phyloP scores from a whole-genome alignment of 64 coral and sea anemone species.

The Montipora capricornis region DNA sequence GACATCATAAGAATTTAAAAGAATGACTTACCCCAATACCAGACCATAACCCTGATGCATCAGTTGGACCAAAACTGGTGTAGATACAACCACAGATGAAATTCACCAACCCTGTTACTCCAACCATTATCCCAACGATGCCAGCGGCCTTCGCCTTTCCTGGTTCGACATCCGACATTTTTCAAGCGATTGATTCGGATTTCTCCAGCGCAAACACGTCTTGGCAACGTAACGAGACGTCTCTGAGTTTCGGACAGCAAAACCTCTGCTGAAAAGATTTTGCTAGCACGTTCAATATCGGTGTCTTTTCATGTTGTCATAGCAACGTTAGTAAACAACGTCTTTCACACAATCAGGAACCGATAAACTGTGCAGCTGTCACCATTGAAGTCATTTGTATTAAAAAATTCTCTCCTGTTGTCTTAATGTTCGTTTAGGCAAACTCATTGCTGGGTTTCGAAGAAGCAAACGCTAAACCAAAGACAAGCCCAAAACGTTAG shows the following conservation, averaged over 20 bases:
- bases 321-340: neutral
- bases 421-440: too few species aligned
- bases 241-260: neutral
- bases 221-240: neutral
- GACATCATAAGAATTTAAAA: neutral
- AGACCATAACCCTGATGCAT: slow-evolving; percentile 22
- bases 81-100: neutral
- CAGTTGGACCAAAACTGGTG: neutral
- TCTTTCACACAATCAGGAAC: neutral
- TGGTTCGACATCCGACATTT: neutral
- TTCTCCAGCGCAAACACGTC: neutral
- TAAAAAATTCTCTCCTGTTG: too few species aligned
- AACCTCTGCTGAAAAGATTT: too few species aligned
- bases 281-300: too few species aligned
- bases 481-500: too few species aligned
- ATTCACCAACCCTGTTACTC: neutral
- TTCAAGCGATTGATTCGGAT: neutral
- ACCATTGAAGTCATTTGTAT: neutral
- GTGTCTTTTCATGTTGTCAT: neutral
- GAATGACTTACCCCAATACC: neutral
- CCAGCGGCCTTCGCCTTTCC: slow-evolving; percentile 40
- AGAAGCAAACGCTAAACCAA: too few species aligned
- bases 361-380: neutral
- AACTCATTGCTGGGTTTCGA: too few species aligned
- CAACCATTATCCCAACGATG: neutral